These are phyloP conservation scores for Polia nebulosa DNA, from an alignment of 2,888 invertebrate species.

Conservation along the genomic window DNA sequence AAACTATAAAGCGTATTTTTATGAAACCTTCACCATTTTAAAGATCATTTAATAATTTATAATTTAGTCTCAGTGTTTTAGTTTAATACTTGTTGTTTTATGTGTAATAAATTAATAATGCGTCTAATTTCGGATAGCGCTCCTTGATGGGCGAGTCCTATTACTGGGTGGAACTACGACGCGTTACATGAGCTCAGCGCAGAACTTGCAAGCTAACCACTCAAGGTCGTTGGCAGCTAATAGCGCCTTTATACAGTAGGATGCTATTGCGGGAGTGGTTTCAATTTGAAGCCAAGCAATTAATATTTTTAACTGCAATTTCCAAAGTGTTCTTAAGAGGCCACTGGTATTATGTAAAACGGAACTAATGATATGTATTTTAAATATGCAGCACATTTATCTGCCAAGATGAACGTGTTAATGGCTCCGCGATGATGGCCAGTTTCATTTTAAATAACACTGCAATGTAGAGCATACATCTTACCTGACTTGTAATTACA, in stretches of 20 bases:
- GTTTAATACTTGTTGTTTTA: too few relatives aligned
- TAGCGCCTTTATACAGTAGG: background rate
- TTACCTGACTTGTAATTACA: conserved; percentile 50
- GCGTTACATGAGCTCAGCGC: too few relatives aligned
- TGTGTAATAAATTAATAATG: too few relatives aligned
- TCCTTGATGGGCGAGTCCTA: too few relatives aligned
- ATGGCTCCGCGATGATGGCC: conserved; percentile 63
- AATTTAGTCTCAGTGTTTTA: too few relatives aligned
- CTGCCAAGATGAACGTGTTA: conserved; percentile 63
- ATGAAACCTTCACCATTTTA: too few relatives aligned
- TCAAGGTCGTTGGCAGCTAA: too few relatives aligned
- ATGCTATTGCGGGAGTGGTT: background rate
- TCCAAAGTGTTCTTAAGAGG: conserved; percentile 9
- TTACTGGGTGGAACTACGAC: too few relatives aligned
- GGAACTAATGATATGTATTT: conserved; percentile 53
- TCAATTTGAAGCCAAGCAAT: conserved; percentile 2
- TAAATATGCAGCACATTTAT: conserved; percentile 58
- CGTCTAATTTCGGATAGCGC: too few relatives aligned
- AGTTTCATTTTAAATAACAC: conserved; percentile 57
- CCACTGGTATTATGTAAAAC: conserved; percentile 46
- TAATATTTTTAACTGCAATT: conserved; percentile 22
- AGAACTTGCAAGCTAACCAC: too few relatives aligned
- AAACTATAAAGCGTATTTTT: too few relatives aligned
- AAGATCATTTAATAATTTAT: too few relatives aligned
- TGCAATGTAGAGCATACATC: conserved; percentile 55